Base-by-base conservation (phyloP, 2,797 vertebrate genomes). In the Rhyacichthys aspro region DNA sequence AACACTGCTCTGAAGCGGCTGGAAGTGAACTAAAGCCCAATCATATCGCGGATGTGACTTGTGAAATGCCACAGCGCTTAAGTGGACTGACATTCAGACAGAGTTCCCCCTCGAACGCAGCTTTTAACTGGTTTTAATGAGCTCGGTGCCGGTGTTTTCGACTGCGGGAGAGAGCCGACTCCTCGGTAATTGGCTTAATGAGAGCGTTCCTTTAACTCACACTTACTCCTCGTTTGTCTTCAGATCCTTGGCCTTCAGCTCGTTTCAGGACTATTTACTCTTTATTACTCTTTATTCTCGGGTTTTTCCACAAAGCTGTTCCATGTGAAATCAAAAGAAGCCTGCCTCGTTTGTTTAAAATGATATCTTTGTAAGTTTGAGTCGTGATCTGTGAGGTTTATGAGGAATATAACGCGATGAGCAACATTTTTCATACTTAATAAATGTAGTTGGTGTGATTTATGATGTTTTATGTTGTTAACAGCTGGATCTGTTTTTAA, bases 91-190 rank as follows among this genome's bases (percentile, higher is more conserved):
- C 12, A 63, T 52, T 8, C 66, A 55, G 57, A 60, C 59, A 50
- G 7, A 0, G 15, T 37, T 60, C 12, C 33, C 17, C 57, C 43
- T 58, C 50, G 38, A 72, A 53, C 52, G 38, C n/a, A 59, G 28
- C 42, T 59, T 75, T 74, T 67, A 41, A 18, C 66, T 65, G 58
- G 19, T 55, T 79, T 80, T 83, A 84, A 83, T 84, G 79, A 86
- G 75, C 83, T 69, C 44, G 2, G n/a, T 36, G 36, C 15, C 53
- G 55, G 57, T 45, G 44, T 11, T 59, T 62, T 55, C 65, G 67
- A 55, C 78, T 42, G 11, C 63, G 14, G 43, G 18, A 55, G 45
- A 63, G 58, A 81, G 65, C 69, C 28, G 53, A 54, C 68, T 78
- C 42, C 62, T 73, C 63, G 58, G 68, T 77, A 79, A 79, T 78